These are phyloP conservation scores for Montipora foliosa DNA, from an alignment of 64 coral and sea anemone species.

Conservation along the genomic window DNA sequence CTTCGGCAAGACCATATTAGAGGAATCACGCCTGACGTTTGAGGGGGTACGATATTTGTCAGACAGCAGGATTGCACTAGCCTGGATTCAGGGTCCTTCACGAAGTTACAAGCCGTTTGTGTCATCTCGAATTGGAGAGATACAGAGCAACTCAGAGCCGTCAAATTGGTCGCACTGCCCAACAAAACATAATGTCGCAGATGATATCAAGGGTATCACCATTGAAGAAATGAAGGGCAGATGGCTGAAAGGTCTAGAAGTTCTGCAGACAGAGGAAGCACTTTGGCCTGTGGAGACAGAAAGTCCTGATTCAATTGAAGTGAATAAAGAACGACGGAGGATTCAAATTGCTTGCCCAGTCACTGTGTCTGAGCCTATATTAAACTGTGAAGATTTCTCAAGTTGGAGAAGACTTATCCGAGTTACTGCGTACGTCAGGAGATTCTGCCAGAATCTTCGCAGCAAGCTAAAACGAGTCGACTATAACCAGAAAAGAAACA, in stretches of 20 bases:
- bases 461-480: not conserved
- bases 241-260: conserved; percentile 36
- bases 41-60: conserved; percentile 18
- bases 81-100: conserved; percentile 41
- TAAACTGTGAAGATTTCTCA: conserved; percentile 24
- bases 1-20: not conserved
- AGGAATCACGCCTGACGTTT: conserved; percentile 44
- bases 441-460: conserved; percentile 22
- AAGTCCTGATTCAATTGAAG: not conserved
- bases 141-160: conserved; percentile 33
- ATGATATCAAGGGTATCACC: conserved; percentile 49
- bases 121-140: conserved; percentile 26
- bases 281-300: conserved; percentile 1
- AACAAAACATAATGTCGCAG: conserved; percentile 33
- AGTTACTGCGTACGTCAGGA: conserved; percentile 40
- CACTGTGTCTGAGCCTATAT: not conserved
- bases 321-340: not conserved
- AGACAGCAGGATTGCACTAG: conserved; percentile 34
- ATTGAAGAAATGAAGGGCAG: conserved; percentile 13
- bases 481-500: not conserved
- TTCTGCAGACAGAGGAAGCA: conserved; percentile 6
- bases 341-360: not conserved
- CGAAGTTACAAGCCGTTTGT: conserved; percentile 54
- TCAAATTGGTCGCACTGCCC: conserved; percentile 55
- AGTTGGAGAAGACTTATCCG: conserved; percentile 43